Evolutionary conservation across 2,113 vertebrate species (phyloP).

Genomic region (Neolamprologus cancellatus): DNA sequence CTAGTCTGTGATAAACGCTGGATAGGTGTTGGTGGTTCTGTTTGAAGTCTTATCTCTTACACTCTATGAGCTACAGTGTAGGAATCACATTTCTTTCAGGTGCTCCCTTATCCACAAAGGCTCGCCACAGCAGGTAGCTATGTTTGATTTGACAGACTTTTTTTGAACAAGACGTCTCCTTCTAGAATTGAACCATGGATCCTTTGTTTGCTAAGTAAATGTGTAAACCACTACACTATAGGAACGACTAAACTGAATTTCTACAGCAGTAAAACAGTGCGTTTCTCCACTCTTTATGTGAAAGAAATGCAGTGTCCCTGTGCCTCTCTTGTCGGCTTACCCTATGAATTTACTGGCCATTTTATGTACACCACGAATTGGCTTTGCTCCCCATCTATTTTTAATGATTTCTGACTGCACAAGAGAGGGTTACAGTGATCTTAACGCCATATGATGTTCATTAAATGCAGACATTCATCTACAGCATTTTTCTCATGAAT

Average conservation of each 20-base stretch:
- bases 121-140: neutral
- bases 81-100: neutral
- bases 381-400: slow-evolving; percentile 47
- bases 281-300: neutral
- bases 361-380: slow-evolving; percentile 48
- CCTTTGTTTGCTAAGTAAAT: neutral
- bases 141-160: neutral
- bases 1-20: neutral
- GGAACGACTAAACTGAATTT: neutral
- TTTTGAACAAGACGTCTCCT: neutral
- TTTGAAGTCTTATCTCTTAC: neutral
- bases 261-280: neutral
- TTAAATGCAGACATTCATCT: slow-evolving; percentile 47
- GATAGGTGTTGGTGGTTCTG: neutral
- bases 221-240: neutral
- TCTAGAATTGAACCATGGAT: neutral
- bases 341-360: slow-evolving; percentile 41
- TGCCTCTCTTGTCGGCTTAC: slow-evolving; percentile 4
- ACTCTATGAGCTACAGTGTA: neutral
- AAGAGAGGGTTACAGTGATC: neutral
- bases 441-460: slow-evolving; percentile 2
- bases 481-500: slow-evolving; percentile 58
- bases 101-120: neutral
- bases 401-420: slow-evolving; percentile 22
- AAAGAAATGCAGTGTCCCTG: neutral